A percentile compares a stretch with the other conserved stretches of the same genome.
phyloP scores from a whole-genome alignment of 2,113 vertebrate genomes.

The Anhinga rufa region DNA sequence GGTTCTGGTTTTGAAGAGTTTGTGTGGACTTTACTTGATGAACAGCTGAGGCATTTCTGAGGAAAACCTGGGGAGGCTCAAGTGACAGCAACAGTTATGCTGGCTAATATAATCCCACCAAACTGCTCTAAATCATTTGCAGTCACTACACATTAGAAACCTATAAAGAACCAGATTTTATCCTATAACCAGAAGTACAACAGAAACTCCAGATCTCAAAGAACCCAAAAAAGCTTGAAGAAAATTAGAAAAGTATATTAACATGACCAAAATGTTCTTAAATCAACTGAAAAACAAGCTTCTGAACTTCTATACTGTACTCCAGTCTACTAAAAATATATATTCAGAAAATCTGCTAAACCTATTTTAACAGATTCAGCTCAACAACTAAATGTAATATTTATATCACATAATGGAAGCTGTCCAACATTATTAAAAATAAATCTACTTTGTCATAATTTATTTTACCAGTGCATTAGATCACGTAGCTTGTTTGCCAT shows the following conservation, averaged over 20 bases:
- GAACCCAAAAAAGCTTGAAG: neutral
- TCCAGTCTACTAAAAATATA: neutral
- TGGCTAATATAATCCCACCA: neutral
- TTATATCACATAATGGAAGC: neutral
- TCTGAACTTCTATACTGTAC: neutral
- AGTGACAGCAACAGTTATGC: neutral
- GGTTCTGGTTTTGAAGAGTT: neutral
- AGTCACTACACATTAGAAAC: neutral
- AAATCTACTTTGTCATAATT: neutral
- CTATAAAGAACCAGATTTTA: neutral
- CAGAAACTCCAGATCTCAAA: neutral
- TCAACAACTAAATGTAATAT: neutral
- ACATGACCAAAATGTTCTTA: neutral
- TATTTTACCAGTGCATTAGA: neutral
- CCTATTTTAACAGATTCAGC: neutral
- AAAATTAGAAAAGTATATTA: neutral
- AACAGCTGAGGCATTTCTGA: neutral
- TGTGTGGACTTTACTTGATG: neutral
- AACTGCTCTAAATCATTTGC: neutral
- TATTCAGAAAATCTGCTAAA: neutral
- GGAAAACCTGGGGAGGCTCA: neutral
- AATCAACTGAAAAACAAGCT: neutral
- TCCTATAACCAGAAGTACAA: neutral
- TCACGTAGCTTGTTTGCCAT: neutral
- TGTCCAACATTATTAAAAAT: slow-evolving; percentile 8